Evolutionary conservation across 1,140 invertebrate genomes (phyloP), one percentile per base, ranked within the genome.

Genomic region (Aradophagus sp.): DNA sequence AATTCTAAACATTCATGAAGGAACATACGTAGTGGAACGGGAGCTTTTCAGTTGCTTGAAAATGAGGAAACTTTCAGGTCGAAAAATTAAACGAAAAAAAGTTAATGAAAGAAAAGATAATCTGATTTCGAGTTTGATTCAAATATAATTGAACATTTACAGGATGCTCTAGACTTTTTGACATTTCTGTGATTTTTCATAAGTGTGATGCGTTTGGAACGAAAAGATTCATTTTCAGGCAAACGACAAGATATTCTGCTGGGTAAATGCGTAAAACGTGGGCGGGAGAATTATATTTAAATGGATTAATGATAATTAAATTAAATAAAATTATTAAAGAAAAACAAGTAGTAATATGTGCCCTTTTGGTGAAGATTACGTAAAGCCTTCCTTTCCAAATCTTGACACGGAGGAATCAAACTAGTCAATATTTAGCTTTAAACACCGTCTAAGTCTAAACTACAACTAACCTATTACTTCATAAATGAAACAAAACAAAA

Each of bases 371-470:
- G 41, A 47, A 47, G 8, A 56, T 45, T 65, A 61, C 48, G 55
- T 47, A 48, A 72, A 29, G 55, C 55, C 59, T 72, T 72, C 52
- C 47, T 63, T 72, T 66, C 42, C 55, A 66, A 66, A 72, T 72
- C 53, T 65, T 48, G 61, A 66, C 61, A 72, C 61, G 55, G 61
- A 55, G 70, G 55, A 72, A 74, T 74, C 78, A 80, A 83, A 80
- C 83, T 85, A 84, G 84, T 85, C 83, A 85, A 85, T 84, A 84
- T 67, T 80, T 84, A 85, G 84, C 84, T 85, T 84, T 85, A 85
- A 83, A 81, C 76, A 77, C 75, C 69, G 67, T 75, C 78, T 67
- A 76, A 58, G 67, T 70, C 59, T 63, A 70, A 70, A 62, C 52
- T 70, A 63, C 58, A 63, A 48, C 55, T 62, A 76, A 67, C 61